Conservation (phyloP, 2,113 vertebrate genomes). For the Sceloporus tristichus region DNA sequence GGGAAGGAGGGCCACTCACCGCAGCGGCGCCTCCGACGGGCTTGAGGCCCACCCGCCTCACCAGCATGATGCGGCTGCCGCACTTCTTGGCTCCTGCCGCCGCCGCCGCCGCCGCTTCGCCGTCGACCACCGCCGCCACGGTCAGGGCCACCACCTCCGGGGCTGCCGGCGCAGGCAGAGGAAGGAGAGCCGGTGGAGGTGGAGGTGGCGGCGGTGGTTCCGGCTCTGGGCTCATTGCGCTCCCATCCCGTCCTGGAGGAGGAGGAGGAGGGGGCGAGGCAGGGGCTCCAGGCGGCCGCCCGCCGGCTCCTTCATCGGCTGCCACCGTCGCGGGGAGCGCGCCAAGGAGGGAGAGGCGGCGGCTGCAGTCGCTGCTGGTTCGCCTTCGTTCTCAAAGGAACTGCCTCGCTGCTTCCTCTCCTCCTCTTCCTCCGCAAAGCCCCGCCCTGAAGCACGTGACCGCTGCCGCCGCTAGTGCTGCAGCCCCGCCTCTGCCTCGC, state of each 20-base stretch:
- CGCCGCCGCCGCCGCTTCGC: background rate
- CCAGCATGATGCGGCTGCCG: slow-evolving; percentile 54
- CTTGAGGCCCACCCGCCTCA: slow-evolving; percentile 39
- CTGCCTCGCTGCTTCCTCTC: no score
- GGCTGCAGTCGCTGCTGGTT: no score
- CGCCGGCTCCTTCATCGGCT: slow-evolving; percentile 15
- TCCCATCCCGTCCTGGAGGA: slow-evolving; percentile 20
- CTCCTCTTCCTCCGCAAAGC: no score
- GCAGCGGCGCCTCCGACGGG: slow-evolving; percentile 1
- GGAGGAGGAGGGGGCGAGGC: slow-evolving; percentile 15
- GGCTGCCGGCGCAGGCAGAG: background rate
- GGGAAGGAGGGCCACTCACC: slow-evolving; percentile 24
- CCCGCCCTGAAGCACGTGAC: no score
- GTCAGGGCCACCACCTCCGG: background rate
- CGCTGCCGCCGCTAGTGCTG: background rate
- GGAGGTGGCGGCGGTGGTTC: slow-evolving; percentile 9
- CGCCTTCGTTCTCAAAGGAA: no score
- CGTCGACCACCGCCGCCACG: background rate
- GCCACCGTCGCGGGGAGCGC: background rate
- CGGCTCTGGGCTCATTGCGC: slow-evolving; percentile 29
- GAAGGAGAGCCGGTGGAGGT: background rate
- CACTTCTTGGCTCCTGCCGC: background rate
- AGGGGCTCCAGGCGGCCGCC: background rate
- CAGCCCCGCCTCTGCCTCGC: background rate
- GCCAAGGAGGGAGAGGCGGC: background rate